A percentile compares a stretch with the other conserved stretches of the same genome.
Evolutionary conservation across 2,113 vertebrate genomes (phyloP).

Genomic region (Anoplopoma fimbria): DNA sequence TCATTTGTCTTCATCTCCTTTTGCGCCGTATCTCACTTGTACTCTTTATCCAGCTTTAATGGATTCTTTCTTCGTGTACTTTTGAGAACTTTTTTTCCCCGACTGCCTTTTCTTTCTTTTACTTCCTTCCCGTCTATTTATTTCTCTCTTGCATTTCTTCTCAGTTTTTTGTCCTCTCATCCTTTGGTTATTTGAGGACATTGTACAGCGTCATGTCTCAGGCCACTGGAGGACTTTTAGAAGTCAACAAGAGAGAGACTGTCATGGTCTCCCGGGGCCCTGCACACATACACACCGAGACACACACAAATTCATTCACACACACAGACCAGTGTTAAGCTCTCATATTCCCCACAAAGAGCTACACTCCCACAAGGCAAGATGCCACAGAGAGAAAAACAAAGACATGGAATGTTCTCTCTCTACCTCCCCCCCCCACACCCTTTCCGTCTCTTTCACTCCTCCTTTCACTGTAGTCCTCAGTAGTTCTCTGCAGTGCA

Average conservation of each 20-base stretch:
- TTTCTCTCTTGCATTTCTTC: slow-evolving; percentile 27
- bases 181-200: slow-evolving; percentile 56
- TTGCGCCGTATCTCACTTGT: slow-evolving; percentile 29
- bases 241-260: slow-evolving; percentile 76
- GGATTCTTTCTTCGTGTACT: slow-evolving; percentile 45
- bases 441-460: slow-evolving; percentile 51
- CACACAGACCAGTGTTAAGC: slow-evolving; percentile 66
- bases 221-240: slow-evolving; percentile 79
- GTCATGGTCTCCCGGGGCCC: slow-evolving; percentile 41
- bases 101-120: slow-evolving; percentile 8
- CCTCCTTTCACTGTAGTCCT: slow-evolving; percentile 58
- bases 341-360: slow-evolving; percentile 75
- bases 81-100: slow-evolving; percentile 20
- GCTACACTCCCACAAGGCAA: slow-evolving; percentile 56
- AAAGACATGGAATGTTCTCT: slow-evolving; percentile 66
- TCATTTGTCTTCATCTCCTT: slow-evolving; percentile 57
- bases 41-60: slow-evolving; percentile 45
- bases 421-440: slow-evolving; percentile 44
- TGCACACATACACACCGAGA: slow-evolving; percentile 1
- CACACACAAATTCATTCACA: slow-evolving; percentile 14
- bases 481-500: slow-evolving; percentile 67
- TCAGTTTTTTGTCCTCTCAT: slow-evolving; percentile 50
- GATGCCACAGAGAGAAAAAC: slow-evolving; percentile 72
- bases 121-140: neutral
- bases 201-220: slow-evolving; percentile 52